Percentiles rank a stretch among this genome's conserved stretches.
phyloP scores from a whole-genome alignment of 2,888 invertebrate genomes.

The Prosopocoilus inquinatus region DNA sequence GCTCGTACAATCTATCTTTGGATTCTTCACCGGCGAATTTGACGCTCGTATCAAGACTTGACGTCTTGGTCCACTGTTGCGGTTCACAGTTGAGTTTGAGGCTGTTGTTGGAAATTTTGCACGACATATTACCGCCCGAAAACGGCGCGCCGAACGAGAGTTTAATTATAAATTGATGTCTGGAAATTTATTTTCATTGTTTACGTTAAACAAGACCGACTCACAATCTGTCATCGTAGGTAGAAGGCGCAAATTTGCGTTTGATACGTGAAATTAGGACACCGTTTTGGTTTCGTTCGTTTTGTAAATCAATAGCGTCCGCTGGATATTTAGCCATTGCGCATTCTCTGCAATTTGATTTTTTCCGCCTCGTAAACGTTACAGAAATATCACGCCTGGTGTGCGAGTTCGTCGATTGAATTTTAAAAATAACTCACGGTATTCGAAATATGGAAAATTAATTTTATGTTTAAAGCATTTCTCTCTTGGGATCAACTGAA shows the following conservation, averaged over 20 bases:
- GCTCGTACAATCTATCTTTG: slow-evolving; percentile 73
- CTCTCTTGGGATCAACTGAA: too few species aligned
- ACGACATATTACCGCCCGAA: slow-evolving; percentile 52
- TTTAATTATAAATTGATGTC: not conserved
- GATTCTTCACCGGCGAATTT: slow-evolving; percentile 65
- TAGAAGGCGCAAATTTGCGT: not conserved
- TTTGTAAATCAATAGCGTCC: not conserved
- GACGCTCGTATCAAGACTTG: slow-evolving; percentile 57
- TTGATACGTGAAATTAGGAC: not conserved
- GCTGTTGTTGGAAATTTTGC: slow-evolving; percentile 59
- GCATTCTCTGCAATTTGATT: not conserved
- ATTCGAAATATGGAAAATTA: too few species aligned
- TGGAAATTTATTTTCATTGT: not conserved
- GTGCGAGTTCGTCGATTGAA: too few species aligned
- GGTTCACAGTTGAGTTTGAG: slow-evolving; percentile 46
- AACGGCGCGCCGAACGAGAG: slow-evolving; percentile 2
- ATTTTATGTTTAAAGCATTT: too few species aligned
- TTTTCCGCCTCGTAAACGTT: not conserved
- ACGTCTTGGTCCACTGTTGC: slow-evolving; percentile 35
- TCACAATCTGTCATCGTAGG: not conserved
- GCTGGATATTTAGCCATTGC: not conserved
- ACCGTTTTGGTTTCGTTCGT: not conserved
- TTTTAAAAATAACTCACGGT: too few species aligned
- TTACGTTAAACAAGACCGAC: not conserved
- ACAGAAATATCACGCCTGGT: not conserved